Base-by-base conservation (phyloP, 1,140 invertebrate species). In the Hestina assimilis region DNA sequence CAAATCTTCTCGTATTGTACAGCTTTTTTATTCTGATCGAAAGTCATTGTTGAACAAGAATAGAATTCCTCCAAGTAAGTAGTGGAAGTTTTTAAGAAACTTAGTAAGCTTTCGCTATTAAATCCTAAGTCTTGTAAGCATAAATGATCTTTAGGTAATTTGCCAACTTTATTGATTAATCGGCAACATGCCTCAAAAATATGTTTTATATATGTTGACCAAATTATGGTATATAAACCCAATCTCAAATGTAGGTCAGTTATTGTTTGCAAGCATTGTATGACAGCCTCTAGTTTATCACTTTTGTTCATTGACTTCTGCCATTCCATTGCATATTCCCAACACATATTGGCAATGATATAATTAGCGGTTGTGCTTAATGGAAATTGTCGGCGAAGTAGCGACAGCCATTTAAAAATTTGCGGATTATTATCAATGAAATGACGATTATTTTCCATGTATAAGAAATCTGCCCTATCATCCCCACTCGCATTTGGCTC, bases 291-390 rank as follows among this genome's bases (percentile, higher is more conserved):
- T 1, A 96, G 85, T 63, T 91, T 85, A 11, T 91, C 83, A n/a
- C 94, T 88, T 47, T 91, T 90, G 40, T 93, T 90, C 53, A 94
- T 91, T 64, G 94, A 92, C 83, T 94, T 95, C 77, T 94, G 94
- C 96, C 96, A 98, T 45, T 91, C 91, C 58, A 95, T 91, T 52
- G 95, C 92, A 85, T 95, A 96, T 78, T 98, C 96, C 97, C 96
- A 98, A 65, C 92, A 93, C 89, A 97, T 93, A 82, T 97, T 96
- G 7, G 93, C 92, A 24, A 97, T 83, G 20, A 98, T 80, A 23
- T 94, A 92, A 68, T 94, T 93, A 21, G 93, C 92, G 17, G 94
- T 92, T 24, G 97, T 90, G 84, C 96, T 97, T 52, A 96, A 93
- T 0, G 96, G 96, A 80, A 98, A 97, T 80, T 95, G 92, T 28